Evolutionary conservation across 92 coral and sea anemone species (phyloP).

Genomic region (Epizoanthus rinbou): DNA sequence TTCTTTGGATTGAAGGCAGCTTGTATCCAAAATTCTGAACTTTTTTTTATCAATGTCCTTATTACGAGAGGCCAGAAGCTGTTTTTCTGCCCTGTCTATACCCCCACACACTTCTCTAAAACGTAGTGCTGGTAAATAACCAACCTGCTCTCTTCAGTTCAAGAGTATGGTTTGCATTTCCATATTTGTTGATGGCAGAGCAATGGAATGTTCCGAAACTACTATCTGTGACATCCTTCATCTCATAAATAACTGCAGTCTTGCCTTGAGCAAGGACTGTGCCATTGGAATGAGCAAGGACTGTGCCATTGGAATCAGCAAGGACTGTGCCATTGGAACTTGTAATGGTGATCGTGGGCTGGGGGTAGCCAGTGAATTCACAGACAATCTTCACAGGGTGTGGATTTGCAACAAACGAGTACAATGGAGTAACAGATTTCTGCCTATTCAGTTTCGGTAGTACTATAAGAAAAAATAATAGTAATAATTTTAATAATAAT

Average conservation of each 20-base stretch:
- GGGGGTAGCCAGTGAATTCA: conserved; percentile 19
- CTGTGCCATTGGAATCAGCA: too few species aligned
- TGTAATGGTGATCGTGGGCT: conserved; percentile 9
- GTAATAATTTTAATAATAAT: too few species aligned
- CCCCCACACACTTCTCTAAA: too few species aligned
- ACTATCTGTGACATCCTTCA: background rate
- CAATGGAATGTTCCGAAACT: conserved; percentile 23
- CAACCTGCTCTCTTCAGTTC: conserved; percentile 29
- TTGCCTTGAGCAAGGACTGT: conserved; percentile 3
- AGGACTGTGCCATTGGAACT: too few species aligned
- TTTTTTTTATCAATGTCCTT: too few species aligned
- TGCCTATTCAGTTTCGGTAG: conserved; percentile 4
- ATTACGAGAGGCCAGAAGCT: too few species aligned
- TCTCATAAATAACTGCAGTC: conserved; percentile 6
- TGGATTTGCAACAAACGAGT: background rate
- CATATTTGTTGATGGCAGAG: conserved; percentile 12
- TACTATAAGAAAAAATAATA: background rate
- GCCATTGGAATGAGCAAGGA: too few species aligned
- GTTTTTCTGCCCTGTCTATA: too few species aligned
- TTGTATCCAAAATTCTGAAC: too few species aligned
- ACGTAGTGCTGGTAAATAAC: too few species aligned
- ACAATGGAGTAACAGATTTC: conserved; percentile 5
- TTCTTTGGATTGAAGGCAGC: too few species aligned
- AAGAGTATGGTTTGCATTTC: conserved; percentile 12
- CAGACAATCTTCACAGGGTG: conserved; percentile 9